Evolutionary conservation across 2,888 invertebrate genomes (phyloP).

Genomic region (Alentia gelatinosa): DNA sequence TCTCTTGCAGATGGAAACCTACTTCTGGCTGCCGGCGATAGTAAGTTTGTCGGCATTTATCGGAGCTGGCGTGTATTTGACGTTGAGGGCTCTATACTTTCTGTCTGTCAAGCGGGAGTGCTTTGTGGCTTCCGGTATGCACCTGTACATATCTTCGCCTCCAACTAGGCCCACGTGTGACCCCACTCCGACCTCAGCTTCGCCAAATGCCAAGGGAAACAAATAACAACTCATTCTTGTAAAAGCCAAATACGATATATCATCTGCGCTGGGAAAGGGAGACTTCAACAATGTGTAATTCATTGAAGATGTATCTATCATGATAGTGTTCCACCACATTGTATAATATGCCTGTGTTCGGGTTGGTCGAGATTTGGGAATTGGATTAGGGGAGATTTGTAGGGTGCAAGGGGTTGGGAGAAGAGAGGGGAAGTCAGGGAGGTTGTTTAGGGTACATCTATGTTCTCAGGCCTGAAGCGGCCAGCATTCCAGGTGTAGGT

Average conservation of each 20-base stretch:
- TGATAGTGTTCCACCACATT: too few relatives aligned
- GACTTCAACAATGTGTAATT: too few relatives aligned
- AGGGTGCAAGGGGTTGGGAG: background rate
- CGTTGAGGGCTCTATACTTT: background rate
- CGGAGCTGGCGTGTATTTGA: background rate
- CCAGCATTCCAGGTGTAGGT: background rate
- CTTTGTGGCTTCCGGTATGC: constrained; percentile 5
- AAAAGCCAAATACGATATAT: background rate
- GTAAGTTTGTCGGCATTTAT: background rate
- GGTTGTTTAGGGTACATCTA: background rate
- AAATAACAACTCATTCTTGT: background rate
- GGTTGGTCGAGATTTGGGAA: too few relatives aligned
- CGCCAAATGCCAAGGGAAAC: background rate
- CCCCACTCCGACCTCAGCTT: background rate
- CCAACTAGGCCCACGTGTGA: constrained; percentile 23
- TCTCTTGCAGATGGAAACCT: too few relatives aligned
- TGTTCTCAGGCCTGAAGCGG: background rate
- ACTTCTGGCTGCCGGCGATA: background rate
- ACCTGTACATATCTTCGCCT: constrained; percentile 19
- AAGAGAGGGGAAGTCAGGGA: background rate
- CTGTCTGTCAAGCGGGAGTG: background rate
- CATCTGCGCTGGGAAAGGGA: too few relatives aligned
- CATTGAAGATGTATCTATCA: too few relatives aligned
- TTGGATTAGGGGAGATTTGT: background rate
- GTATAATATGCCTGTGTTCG: too few relatives aligned